These are phyloP conservation scores for Nephrotoma appendiculata DNA, from an alignment of 2,888 invertebrate species.

Conservation along the genomic window DNA sequence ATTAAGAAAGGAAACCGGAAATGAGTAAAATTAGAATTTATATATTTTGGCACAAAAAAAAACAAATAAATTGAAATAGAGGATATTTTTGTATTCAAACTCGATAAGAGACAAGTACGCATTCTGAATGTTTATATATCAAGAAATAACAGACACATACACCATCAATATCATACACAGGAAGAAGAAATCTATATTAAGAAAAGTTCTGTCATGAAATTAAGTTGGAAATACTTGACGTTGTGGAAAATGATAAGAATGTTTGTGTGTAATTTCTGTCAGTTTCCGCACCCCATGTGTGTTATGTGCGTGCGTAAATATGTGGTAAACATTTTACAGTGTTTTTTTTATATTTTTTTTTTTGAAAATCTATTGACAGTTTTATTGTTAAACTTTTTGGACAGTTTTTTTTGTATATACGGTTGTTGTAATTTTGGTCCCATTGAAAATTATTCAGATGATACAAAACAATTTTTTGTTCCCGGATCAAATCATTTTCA, in stretches of 20 bases:
- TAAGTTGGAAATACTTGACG: background rate
- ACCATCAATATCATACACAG: background rate
- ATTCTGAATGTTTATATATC: background rate
- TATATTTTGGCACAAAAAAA: background rate
- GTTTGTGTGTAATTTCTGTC: background rate
- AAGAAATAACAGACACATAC: background rate
- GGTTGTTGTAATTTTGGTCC: background rate
- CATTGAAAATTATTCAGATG: background rate
- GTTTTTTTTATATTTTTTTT: background rate
- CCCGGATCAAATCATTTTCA: background rate
- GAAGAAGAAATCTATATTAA: background rate
- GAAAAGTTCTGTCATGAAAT: background rate
- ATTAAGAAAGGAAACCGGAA: background rate
- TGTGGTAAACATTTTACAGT: background rate
- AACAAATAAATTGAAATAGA: background rate
- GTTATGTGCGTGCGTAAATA: background rate
- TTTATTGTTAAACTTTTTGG: background rate
- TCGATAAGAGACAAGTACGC: background rate
- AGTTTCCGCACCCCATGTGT: background rate
- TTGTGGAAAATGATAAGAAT: background rate
- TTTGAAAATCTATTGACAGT: background rate
- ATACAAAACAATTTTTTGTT: background rate
- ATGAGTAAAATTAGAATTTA: background rate
- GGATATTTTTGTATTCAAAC: background rate
- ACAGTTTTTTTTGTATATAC: background rate